These are phyloP conservation scores for Leptosomus discolor DNA, from an alignment of 2,113 vertebrate species.

Conservation along the genomic window DNA sequence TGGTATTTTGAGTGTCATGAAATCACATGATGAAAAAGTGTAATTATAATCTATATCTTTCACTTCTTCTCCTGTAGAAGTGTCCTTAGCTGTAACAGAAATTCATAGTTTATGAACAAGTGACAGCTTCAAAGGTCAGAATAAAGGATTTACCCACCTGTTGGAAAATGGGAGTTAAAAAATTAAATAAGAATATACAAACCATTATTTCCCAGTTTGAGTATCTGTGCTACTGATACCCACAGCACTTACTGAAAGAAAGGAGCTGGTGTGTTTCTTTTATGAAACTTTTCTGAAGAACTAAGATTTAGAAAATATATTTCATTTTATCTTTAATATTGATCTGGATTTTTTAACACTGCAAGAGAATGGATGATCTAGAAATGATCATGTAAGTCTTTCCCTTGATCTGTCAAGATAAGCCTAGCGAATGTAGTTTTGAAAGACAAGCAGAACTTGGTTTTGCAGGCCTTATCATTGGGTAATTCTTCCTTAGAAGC, in stretches of 20 bases:
- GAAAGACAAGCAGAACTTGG: neutral
- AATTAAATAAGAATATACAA: neutral
- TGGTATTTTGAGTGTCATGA: neutral
- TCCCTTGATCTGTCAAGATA: neutral
- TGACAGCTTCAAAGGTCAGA: neutral
- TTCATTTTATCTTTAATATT: neutral
- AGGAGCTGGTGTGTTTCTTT: neutral
- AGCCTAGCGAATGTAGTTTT: neutral
- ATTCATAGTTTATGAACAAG: neutral
- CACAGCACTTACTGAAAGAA: neutral
- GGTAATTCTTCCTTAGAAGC: neutral
- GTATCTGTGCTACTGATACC: neutral
- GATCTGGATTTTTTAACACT: neutral
- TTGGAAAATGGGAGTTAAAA: neutral
- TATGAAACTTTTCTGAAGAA: neutral
- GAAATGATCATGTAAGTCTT: neutral
- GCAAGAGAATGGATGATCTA: neutral
- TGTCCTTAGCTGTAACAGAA: neutral
- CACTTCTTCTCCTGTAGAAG: neutral
- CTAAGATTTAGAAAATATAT: neutral
- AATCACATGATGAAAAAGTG: neutral
- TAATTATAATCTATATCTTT: neutral
- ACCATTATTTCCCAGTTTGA: neutral
- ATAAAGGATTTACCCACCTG: neutral
- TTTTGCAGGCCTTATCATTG: neutral